Evolutionary conservation across 2,888 invertebrate species (phyloP).

Genomic region (Eretmocerus hayati): DNA sequence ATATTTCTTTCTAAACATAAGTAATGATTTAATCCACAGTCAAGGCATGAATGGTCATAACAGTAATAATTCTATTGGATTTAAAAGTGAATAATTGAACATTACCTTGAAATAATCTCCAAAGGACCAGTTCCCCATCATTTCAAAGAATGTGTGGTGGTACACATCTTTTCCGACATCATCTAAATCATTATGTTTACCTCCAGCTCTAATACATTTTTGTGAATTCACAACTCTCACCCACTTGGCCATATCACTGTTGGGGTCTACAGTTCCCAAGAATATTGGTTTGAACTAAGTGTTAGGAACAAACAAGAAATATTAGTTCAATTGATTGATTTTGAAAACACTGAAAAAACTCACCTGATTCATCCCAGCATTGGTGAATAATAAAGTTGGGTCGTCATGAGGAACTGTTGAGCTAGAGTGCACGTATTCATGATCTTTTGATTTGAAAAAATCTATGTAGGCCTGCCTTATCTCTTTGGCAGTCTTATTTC

Average conservation of each 20-base stretch:
- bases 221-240: slow-evolving; percentile 89
- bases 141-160: slow-evolving; percentile 99
- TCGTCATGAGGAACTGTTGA: slow-evolving; percentile 97
- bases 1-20: slow-evolving; percentile 86
- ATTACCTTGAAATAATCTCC: slow-evolving; percentile 95
- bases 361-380: slow-evolving; percentile 99
- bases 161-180: slow-evolving; percentile 99
- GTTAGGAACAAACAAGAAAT: slow-evolving; percentile 25
- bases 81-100: not conserved
- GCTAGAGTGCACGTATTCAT: slow-evolving; percentile 94
- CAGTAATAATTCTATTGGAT: not conserved
- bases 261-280: slow-evolving; percentile 91
- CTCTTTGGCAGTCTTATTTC: slow-evolving; percentile 63
- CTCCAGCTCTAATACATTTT: slow-evolving; percentile 98
- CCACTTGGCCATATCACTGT: slow-evolving; percentile 89
- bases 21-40: slow-evolving; percentile 25
- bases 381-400: slow-evolving; percentile 93
- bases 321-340: slow-evolving; percentile 1
- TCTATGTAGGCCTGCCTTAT: slow-evolving; percentile 81
- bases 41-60: not conserved
- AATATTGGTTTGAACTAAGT: slow-evolving; percentile 96
- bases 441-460: slow-evolving; percentile 81
- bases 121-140: slow-evolving; percentile 99
- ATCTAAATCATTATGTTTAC: slow-evolving; percentile 99
- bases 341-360: slow-evolving; percentile 8